Conservation (phyloP, 2,888 invertebrate species). For the Fragum whitleyi region DNA sequence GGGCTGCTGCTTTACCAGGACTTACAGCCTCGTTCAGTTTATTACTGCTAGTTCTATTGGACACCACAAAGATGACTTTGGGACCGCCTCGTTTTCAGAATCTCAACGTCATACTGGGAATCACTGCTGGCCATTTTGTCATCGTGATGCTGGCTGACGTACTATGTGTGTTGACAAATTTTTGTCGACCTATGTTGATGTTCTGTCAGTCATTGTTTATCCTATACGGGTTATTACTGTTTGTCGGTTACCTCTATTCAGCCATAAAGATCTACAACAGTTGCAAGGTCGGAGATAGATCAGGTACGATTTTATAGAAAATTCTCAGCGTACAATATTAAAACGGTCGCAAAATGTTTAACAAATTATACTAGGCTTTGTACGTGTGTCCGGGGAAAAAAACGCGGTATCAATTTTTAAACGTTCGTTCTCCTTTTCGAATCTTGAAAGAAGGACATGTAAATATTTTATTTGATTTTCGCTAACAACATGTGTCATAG, state of each 20-base stretch:
- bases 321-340: too few species aligned
- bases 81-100: conserved; percentile 75
- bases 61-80: conserved; percentile 76
- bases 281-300: conserved; percentile 53
- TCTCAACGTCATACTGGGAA: conserved; percentile 63
- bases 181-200: conserved; percentile 67
- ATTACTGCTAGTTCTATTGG: conserved; percentile 74
- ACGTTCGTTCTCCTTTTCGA: too few species aligned
- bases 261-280: conserved; percentile 67
- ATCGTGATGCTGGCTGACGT: conserved; percentile 69
- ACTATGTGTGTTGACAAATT: conserved; percentile 50
- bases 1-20: conserved; percentile 73
- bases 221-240: conserved; percentile 68
- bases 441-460: too few species aligned
- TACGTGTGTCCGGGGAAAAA: too few species aligned
- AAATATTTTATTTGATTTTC: too few species aligned
- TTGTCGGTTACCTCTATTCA: conserved; percentile 71
- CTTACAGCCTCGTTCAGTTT: conserved; percentile 75
- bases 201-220: conserved; percentile 74
- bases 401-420: too few species aligned
- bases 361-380: too few species aligned
- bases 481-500: too few species aligned
- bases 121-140: conserved; percentile 69
- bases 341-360: too few species aligned
- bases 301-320: conserved; percentile 42